Percentiles rank a stretch among this genome's conserved stretches.
Evolutionary conservation across 53 echinoderm and acorn worm genomes (phyloP).

Genomic region (Arbacia lixula): DNA sequence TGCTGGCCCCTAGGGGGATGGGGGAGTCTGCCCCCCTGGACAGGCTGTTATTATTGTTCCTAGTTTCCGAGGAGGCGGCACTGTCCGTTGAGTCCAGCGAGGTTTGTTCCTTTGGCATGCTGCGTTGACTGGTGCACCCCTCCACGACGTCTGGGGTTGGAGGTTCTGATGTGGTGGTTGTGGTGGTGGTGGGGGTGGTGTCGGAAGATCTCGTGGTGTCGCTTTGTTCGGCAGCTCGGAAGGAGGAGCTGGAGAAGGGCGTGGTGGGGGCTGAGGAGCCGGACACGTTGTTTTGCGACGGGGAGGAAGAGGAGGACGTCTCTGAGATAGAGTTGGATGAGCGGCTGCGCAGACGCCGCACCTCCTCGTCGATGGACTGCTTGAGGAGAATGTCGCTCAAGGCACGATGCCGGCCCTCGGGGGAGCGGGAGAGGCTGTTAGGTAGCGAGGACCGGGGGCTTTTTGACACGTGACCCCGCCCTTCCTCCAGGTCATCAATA

Average conservation of each 20-base stretch:
- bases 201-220: neutral
- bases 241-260: constrained; percentile 31
- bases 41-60: constrained; percentile 84
- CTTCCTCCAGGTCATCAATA: neutral
- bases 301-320: constrained; percentile 1
- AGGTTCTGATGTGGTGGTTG: no score
- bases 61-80: constrained; percentile 44
- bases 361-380: constrained; percentile 81
- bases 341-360: constrained; percentile 70
- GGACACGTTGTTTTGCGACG: constrained; percentile 4
- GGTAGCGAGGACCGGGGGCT: constrained; percentile 49
- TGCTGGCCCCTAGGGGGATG: constrained; percentile 10
- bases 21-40: constrained; percentile 25
- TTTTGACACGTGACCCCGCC: neutral
- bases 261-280: neutral
- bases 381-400: constrained; percentile 82
- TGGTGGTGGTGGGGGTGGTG: neutral
- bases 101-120: constrained; percentile 8
- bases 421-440: constrained; percentile 37
- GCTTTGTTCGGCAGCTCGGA: neutral
- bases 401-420: constrained; percentile 68
- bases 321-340: constrained; percentile 53
- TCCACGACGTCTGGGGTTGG: neutral
- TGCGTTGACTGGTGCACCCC: neutral
- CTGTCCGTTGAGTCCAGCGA: constrained; percentile 4